Percentiles rank a stretch among this genome's conserved stretches.
Conservation (phyloP, 2,797 vertebrate genomes). For the Leucoraja ocellata region DNA sequence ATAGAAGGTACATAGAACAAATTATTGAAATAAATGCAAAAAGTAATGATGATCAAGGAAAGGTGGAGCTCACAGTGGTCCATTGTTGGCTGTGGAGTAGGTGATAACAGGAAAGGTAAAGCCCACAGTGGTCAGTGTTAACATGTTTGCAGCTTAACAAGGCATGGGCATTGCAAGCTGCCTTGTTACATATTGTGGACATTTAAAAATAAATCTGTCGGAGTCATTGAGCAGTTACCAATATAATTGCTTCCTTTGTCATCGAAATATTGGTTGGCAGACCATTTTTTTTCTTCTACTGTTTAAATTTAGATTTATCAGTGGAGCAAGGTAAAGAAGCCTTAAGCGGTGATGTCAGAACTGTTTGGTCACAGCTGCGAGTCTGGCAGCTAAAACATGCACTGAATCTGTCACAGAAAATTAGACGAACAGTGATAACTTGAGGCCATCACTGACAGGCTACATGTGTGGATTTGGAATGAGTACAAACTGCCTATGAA, state of each 20-base stretch:
- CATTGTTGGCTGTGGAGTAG: too few relatives aligned
- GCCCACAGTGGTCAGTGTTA: not conserved
- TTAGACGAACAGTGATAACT: constrained; percentile 53
- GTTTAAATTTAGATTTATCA: constrained; percentile 35
- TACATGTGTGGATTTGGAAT: constrained; percentile 45
- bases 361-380: constrained; percentile 65
- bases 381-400: constrained; percentile 69
- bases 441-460: constrained; percentile 50
- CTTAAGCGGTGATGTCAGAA: constrained; percentile 59
- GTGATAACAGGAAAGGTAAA: too few relatives aligned
- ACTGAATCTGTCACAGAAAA: constrained; percentile 66
- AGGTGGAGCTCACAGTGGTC: too few relatives aligned
- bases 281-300: not conserved
- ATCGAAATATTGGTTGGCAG: not conserved
- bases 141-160: not conserved
- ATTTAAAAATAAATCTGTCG: not conserved
- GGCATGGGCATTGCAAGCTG: not conserved
- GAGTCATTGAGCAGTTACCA: not conserved
- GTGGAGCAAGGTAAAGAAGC: constrained; percentile 43
- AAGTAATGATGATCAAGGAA: too few relatives aligned
- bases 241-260: not conserved
- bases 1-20: too few relatives aligned
- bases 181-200: not conserved
- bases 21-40: too few relatives aligned
- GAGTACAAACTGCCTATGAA: not conserved